Conservation (phyloP, 2,888 invertebrate species). For the Diachrysia chrysitis region DNA sequence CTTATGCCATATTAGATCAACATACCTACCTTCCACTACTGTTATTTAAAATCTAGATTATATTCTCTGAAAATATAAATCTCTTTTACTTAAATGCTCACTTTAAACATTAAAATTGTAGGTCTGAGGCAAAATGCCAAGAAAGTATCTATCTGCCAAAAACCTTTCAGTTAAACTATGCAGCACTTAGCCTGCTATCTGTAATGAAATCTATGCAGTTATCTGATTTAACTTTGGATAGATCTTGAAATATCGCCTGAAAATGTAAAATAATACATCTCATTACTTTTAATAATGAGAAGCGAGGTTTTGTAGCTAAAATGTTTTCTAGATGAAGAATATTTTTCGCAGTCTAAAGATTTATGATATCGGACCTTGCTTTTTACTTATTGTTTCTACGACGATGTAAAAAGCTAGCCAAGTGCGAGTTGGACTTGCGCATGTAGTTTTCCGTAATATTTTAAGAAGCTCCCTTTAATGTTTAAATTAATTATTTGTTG, state of each 20-base stretch:
- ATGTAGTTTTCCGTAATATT: no score
- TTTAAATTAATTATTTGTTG: no score
- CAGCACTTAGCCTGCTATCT: constrained; percentile 11
- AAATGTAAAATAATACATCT: constrained; percentile 4
- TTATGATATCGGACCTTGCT: not conserved
- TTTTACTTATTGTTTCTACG: not conserved
- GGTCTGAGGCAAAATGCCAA: constrained; percentile 32
- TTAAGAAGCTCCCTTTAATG: no score
- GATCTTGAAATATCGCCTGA: not conserved
- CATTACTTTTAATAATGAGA: not conserved
- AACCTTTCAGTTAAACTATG: constrained; percentile 4
- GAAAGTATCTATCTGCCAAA: constrained; percentile 29
- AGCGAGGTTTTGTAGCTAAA: not conserved
- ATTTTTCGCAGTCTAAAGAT: not conserved
- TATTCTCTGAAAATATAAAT: no score
- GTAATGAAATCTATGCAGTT: constrained; percentile 16
- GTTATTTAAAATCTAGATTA: no score
- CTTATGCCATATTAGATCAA: no score
- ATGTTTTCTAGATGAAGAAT: not conserved
- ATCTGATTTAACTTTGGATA: not conserved
- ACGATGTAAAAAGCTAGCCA: not conserved
- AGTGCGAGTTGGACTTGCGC: no score
- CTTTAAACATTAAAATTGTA: constrained; percentile 15
- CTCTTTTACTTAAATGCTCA: not conserved
- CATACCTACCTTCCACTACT: no score